These are phyloP conservation scores for Burhinus bistriatus DNA, from an alignment of 2,113 vertebrate genomes.

Conservation along the genomic window DNA sequence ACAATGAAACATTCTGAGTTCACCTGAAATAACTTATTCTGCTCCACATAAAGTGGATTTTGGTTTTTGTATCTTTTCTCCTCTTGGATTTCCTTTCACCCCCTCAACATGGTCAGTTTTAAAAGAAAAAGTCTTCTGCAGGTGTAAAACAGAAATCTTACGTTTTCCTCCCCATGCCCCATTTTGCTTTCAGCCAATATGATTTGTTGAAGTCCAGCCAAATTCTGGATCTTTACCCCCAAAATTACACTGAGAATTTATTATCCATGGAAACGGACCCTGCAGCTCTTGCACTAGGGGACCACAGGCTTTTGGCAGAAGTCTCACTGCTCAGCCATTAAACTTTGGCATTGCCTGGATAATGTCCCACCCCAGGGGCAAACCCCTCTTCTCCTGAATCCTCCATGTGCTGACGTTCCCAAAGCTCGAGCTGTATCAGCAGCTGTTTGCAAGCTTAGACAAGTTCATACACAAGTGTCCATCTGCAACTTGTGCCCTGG, in stretches of 20 bases:
- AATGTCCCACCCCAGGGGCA: background rate
- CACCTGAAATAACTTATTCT: background rate
- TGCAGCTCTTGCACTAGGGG: background rate
- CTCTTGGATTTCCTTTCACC: background rate
- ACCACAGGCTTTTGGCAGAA: background rate
- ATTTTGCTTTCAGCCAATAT: background rate
- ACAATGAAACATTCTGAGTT: background rate
- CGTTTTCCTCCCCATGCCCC: background rate
- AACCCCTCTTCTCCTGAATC: background rate
- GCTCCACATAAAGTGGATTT: background rate
- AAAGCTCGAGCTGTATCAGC: accelerated
- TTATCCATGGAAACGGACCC: background rate
- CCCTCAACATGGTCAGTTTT: background rate
- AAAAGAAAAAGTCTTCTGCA: background rate
- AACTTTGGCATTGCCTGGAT: background rate
- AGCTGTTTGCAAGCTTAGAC: background rate
- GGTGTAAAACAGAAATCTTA: background rate
- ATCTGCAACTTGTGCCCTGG: background rate
- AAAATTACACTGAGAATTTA: background rate
- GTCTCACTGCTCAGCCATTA: background rate
- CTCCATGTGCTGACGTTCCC: accelerated
- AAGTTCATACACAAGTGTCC: no score
- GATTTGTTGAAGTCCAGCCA: background rate
- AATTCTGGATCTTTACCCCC: background rate
- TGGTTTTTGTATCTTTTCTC: background rate